A percentile compares a stretch with the other conserved stretches of the same genome.
Evolutionary conservation across 2,888 invertebrate species (phyloP).

Genomic region (Tiphia femorata): DNA sequence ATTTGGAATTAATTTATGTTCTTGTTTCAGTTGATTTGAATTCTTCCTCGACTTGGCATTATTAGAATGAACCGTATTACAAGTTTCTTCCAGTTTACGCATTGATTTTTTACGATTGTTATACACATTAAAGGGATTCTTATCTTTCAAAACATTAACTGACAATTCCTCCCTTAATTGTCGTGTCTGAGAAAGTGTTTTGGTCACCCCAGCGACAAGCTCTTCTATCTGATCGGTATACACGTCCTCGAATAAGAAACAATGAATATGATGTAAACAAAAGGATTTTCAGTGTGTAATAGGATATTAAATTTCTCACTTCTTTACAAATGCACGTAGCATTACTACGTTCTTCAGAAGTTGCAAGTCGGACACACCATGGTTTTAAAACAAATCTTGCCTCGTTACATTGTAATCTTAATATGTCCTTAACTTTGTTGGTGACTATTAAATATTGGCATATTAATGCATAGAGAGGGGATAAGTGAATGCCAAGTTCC

Average conservation of each 20-base stretch:
- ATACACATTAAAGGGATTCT: too few relatives aligned
- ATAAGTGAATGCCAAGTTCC: constrained; percentile 35
- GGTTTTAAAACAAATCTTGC: constrained; percentile 58
- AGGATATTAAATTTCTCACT: constrained; percentile 44
- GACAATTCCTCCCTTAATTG: constrained; percentile 57
- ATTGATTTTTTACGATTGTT: too few relatives aligned
- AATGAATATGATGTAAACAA: neutral
- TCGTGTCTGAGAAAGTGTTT: constrained; percentile 54
- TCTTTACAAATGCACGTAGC: constrained; percentile 53
- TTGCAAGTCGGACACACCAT: constrained; percentile 50
- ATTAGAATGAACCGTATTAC: too few relatives aligned
- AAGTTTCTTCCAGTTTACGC: too few relatives aligned
- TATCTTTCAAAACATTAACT: constrained; percentile 31
- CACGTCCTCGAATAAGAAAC: neutral
- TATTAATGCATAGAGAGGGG: constrained; percentile 44
- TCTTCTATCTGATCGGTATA: constrained; percentile 40
- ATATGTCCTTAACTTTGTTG: constrained; percentile 48
- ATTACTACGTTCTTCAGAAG: constrained; percentile 42
- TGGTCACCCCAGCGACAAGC: constrained; percentile 57
- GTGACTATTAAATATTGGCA: constrained; percentile 41
- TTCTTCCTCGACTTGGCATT: too few relatives aligned
- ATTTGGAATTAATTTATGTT: too few relatives aligned
- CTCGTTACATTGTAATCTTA: constrained; percentile 57
- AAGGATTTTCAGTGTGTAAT: neutral
- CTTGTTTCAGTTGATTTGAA: too few relatives aligned